phyloP scores from a whole-genome alignment of 1,140 invertebrate genomes.

The Hesperophylax magnus region DNA sequence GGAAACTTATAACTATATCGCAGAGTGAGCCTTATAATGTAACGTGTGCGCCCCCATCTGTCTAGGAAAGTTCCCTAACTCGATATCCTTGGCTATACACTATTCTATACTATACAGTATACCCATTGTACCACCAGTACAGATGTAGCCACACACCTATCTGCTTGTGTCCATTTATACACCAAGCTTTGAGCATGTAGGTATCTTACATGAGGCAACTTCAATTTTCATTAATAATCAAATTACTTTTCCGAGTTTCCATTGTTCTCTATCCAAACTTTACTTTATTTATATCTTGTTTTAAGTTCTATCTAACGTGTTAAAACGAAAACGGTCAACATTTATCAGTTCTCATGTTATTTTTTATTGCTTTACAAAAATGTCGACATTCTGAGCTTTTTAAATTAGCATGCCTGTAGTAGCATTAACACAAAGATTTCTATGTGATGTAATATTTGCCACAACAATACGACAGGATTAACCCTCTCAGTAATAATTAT shows the following conservation, averaged over 20 bases:
- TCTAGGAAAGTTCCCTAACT: conserved; percentile 47
- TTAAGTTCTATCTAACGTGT: not conserved
- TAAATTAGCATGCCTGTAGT: too few relatives aligned
- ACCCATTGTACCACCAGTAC: not conserved
- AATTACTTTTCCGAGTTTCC: conserved; percentile 23
- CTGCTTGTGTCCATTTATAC: not conserved
- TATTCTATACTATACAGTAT: not conserved
- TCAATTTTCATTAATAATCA: conserved; percentile 29
- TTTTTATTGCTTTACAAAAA: too few relatives aligned
- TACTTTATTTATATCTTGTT: not conserved
- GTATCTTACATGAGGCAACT: not conserved
- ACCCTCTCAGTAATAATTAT: too few relatives aligned
- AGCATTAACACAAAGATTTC: too few relatives aligned
- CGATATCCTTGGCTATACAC: conserved; percentile 39
- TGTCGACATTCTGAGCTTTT: too few relatives aligned
- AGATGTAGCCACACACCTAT: not conserved
- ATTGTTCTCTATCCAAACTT: conserved; percentile 11
- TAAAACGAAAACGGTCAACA: too few relatives aligned
- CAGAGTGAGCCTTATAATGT: conserved; percentile 42
- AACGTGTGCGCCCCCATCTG: conserved; percentile 46
- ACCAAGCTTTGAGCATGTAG: not conserved
- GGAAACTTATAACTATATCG: conserved; percentile 58
- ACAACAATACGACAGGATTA: too few relatives aligned
- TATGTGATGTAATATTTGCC: too few relatives aligned
- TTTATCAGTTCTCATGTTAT: too few relatives aligned